Percentiles rank a stretch among this genome's conserved stretches.
phyloP scores from a whole-genome alignment of 1,140 invertebrate species.

The Harpegnathos saltator region DNA sequence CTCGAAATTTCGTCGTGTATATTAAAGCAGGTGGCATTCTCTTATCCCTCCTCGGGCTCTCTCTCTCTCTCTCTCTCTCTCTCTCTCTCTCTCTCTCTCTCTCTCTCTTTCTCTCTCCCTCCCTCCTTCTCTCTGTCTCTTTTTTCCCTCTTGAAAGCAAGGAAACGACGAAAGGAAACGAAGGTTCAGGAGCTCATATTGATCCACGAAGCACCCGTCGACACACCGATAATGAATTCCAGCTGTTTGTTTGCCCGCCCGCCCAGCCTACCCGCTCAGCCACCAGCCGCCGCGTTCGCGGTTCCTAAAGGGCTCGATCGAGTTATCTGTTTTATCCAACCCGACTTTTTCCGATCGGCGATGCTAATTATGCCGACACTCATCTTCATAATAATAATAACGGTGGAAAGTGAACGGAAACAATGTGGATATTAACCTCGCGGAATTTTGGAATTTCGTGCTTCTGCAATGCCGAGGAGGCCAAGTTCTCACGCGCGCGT shows the following conservation, averaged over 20 bases:
- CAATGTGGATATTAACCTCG: background rate
- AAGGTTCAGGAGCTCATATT: conserved; percentile 38
- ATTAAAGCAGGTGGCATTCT: background rate
- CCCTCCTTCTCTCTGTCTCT: background rate
- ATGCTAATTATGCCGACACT: conserved; percentile 10
- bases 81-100: no score
- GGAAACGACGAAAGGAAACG: background rate
- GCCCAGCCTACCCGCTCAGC: background rate
- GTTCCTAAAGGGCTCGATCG: background rate
- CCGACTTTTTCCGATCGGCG: background rate
- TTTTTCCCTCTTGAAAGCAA: background rate
- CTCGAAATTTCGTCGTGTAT: background rate
- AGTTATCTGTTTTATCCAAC: background rate
- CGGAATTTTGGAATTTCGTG: background rate
- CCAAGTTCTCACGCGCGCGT: no score
- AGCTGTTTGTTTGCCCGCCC: conserved; percentile 18
- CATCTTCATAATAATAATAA: background rate
- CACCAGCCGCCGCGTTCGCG: no score
- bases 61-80: background rate
- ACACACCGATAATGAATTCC: conserved; percentile 51
- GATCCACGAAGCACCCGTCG: conserved; percentile 29
- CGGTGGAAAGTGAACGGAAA: background rate
- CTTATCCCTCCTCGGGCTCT: background rate
- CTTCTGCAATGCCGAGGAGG: background rate
- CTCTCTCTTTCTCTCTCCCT: no score